Evolutionary conservation across 2,113 vertebrate genomes (phyloP).

Genomic region (Thinocorus orbignyianus): DNA sequence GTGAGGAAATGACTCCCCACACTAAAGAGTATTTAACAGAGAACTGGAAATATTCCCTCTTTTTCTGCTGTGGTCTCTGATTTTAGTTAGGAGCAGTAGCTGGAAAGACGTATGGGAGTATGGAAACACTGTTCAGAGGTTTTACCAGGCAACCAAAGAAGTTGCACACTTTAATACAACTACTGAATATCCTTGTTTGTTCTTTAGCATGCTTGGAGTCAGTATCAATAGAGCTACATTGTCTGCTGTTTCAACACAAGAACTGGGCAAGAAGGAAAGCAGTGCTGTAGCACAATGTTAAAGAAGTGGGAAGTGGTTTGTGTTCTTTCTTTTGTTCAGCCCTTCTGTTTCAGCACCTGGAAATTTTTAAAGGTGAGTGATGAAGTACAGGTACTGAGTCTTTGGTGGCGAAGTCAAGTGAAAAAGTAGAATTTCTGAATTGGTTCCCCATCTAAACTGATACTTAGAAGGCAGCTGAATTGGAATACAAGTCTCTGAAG

Average conservation of each 20-base stretch:
- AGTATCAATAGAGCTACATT: background rate
- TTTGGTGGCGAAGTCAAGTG: background rate
- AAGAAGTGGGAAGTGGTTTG: background rate
- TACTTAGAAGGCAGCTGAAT: background rate
- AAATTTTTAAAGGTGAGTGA: background rate
- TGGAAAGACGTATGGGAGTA: background rate
- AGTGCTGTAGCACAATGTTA: background rate
- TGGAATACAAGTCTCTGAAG: background rate
- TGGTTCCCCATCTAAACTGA: background rate
- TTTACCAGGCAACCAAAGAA: background rate
- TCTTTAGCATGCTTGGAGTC: background rate
- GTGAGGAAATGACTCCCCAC: background rate
- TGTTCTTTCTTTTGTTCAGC: background rate
- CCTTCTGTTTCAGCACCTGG: background rate
- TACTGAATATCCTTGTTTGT: background rate
- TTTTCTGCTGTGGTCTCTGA: background rate
- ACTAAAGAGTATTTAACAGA: background rate
- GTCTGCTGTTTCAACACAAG: background rate
- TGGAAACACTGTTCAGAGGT: background rate
- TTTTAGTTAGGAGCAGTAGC: background rate
- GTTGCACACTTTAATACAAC: background rate
- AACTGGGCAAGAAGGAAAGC: background rate
- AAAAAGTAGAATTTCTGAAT: background rate
- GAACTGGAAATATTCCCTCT: background rate
- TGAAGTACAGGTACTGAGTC: background rate